Conservation (phyloP, 1,140 invertebrate genomes). For the Halesus radiatus region DNA sequence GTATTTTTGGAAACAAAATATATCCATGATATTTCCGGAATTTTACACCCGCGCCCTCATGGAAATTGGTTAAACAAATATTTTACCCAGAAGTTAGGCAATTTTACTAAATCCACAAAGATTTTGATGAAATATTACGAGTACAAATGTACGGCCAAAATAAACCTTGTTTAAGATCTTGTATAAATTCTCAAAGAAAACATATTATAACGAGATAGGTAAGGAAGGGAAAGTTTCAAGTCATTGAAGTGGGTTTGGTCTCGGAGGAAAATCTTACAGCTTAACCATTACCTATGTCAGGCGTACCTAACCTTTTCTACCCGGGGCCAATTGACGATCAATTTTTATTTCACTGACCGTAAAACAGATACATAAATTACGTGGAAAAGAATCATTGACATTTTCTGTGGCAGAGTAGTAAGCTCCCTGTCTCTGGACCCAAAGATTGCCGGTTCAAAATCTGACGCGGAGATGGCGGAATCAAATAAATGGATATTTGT, state of each 20-base stretch:
- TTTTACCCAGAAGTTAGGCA: not conserved
- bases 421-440: too few species aligned
- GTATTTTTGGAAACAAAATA: too few species aligned
- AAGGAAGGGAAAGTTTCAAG: constrained; percentile 29
- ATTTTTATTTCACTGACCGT: too few species aligned
- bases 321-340: too few species aligned
- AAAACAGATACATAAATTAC: too few species aligned
- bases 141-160: constrained; percentile 6
- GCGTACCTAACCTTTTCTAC: too few species aligned
- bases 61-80: not conserved
- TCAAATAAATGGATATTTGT: too few species aligned
- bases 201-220: constrained; percentile 13
- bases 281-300: not conserved
- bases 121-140: constrained; percentile 20
- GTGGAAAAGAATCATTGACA: too few species aligned
- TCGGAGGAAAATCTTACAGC: constrained; percentile 17
- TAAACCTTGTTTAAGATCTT: constrained; percentile 27
- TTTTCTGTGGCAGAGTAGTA: too few species aligned
- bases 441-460: too few species aligned
- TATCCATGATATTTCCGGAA: not conserved
- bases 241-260: constrained; percentile 17
- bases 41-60: not conserved
- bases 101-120: constrained; percentile 25
- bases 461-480: too few species aligned
- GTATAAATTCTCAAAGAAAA: constrained; percentile 24